These are phyloP conservation scores for Beris morrisii DNA, from an alignment of 2,888 invertebrate genomes.

Conservation along the genomic window DNA sequence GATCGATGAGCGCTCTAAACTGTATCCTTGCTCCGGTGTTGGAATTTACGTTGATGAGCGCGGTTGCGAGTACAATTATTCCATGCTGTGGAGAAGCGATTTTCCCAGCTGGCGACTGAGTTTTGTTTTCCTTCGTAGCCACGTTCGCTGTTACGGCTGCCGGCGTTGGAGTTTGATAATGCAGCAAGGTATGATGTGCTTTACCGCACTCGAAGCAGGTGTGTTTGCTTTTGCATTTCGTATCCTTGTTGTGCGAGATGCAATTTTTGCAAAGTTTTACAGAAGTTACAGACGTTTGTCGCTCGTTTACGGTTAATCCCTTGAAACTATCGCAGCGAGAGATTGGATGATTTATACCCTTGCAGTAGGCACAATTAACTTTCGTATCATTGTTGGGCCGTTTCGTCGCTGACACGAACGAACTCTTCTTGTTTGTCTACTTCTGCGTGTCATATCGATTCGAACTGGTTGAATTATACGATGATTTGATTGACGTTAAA, in stretches of 20 bases:
- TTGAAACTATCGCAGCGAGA: background rate
- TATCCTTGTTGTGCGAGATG: background rate
- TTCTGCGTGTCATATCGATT: conserved; percentile 1
- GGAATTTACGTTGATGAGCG: background rate
- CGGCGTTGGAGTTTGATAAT: background rate
- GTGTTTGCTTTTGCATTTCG: background rate
- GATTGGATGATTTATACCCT: background rate
- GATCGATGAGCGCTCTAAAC: conserved; percentile 4
- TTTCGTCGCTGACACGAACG: background rate
- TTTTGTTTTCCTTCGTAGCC: background rate
- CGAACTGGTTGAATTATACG: background rate
- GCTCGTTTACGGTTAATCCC: background rate
- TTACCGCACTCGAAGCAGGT: conserved; percentile 1
- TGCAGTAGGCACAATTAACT: background rate
- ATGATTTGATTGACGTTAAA: background rate
- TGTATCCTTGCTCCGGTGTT: background rate
- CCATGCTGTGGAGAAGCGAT: background rate
- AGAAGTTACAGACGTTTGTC: background rate
- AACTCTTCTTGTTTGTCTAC: background rate
- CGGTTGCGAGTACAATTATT: background rate
- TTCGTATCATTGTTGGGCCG: background rate
- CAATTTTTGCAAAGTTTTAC: background rate
- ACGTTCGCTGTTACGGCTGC: no score
- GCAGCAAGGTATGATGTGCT: background rate
- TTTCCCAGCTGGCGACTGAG: background rate